A percentile compares a stretch with the other conserved stretches of the same genome.
phyloP scores from a whole-genome alignment of 2,797 vertebrate species.

The Epinephelus awoara region DNA sequence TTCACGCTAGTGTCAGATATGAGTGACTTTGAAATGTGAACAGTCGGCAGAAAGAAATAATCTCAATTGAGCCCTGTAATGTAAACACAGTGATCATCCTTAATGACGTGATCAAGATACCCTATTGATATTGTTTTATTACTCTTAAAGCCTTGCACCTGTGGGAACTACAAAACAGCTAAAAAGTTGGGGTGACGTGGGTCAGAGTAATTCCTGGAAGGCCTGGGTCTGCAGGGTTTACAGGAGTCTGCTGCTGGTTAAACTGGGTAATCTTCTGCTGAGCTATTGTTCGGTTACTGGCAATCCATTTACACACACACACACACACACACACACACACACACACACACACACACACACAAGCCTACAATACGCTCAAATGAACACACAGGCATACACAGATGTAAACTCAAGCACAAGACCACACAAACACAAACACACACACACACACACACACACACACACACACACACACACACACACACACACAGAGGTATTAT shows the following conservation, averaged over 20 bases:
- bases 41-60: no score
- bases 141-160: not conserved
- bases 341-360: not conserved
- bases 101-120: no score
- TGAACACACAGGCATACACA: not conserved
- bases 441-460: not conserved
- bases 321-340: not conserved
- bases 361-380: not conserved
- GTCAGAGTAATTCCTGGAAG: constrained; percentile 29
- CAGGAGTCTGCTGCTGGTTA: constrained; percentile 12
- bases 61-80: no score
- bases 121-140: no score
- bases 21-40: no score
- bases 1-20: no score
- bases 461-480: not conserved
- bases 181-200: not conserved
- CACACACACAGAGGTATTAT: constrained; percentile 19
- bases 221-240: not conserved
- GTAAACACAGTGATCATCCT: no score
- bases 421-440: no score
- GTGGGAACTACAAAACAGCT: not conserved
- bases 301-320: not conserved
- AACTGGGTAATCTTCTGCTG: constrained; percentile 32
- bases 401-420: not conserved
- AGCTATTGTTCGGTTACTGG: constrained; percentile 6